Conservation (phyloP, 2,797 vertebrate species). For the Bradypodion ventrale region DNA sequence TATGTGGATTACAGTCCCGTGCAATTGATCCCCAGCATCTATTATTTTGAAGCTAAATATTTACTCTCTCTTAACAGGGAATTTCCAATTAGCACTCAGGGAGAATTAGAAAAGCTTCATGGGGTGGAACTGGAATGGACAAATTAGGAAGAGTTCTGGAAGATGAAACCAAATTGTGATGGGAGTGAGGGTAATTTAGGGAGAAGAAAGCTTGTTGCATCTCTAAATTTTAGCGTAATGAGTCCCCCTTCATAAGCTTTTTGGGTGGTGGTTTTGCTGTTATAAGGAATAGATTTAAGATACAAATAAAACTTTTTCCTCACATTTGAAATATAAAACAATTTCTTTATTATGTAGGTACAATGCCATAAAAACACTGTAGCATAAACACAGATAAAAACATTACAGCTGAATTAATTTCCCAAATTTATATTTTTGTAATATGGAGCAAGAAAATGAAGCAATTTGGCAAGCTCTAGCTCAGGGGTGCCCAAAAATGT, state of each 20-base stretch:
- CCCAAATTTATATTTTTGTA: constrained; percentile 6
- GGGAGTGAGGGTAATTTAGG: neutral
- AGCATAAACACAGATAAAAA: constrained; percentile 25
- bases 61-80: neutral
- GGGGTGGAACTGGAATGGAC: neutral
- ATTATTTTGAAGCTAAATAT: neutral
- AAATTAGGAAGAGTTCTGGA: neutral
- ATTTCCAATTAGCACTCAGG: neutral
- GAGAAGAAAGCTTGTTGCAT: neutral
- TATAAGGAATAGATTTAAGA: constrained; percentile 22
- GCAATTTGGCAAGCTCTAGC: accelerated
- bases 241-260: neutral
- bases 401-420: neutral
- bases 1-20: neutral
- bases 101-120: neutral
- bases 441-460: constrained; percentile 12
- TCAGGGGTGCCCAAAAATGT: no score
- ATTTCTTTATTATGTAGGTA: constrained; percentile 65
- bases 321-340: constrained; percentile 56
- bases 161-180: neutral
- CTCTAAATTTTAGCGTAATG: no score
- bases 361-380: constrained; percentile 1
- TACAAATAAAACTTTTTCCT: constrained; percentile 4
- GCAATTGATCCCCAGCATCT: neutral
- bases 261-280: neutral